Base-by-base conservation (phyloP, 92 coral and sea anemone genomes). In the Zoanthus sansibaricus region DNA sequence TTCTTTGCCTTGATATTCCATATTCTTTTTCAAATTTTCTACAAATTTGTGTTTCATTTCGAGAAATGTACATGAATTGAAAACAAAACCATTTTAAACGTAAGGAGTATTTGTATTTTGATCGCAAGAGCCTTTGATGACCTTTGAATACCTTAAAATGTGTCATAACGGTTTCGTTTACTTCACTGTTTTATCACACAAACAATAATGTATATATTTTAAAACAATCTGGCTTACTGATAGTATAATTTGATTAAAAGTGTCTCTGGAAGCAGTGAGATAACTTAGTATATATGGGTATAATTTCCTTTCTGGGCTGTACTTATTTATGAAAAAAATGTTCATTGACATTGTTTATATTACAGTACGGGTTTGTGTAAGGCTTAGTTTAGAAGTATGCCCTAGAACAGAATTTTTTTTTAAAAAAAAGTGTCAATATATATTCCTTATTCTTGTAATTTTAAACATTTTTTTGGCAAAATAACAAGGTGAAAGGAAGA, bases 1-100 rank as follows among this genome's bases (percentile, higher is more conserved):
- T 48, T 17, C 31, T 10, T 13, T 78, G n/a, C 61, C 18, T 4
- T 33, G 12, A 66, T 20, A 4, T 67, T 10, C 42, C 42, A 37
- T 54, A 42, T 6, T 46, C 46, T 80, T 64, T 80, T 47, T 66
- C 58, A 17, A 6, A 79, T 45, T 9, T 31, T 44, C 14, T 33
- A 9, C 0, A 21, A 66, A 30, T 56, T 32, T 59, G 21, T 8
- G n/a, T 59, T 78, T 30, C 49, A 33, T 66, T 31, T 71, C 75
- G 70, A 71, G 51, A 79, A 80, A 47, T 64, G 85, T 80, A 80
- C 85, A 80, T 25, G 52, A 80, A 46, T 80, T 80, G 75, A 80
- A 46, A 64, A 46, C 59, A 80, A 61, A 79, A 52, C 45, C 61
- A 30, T 78, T 64, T 66, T 16, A 46, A 80, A 37, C 51, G 70